These are phyloP conservation scores for Lordiphosa stackelbergi DNA, from an alignment of 1,140 invertebrate genomes.

Conservation along the genomic window DNA sequence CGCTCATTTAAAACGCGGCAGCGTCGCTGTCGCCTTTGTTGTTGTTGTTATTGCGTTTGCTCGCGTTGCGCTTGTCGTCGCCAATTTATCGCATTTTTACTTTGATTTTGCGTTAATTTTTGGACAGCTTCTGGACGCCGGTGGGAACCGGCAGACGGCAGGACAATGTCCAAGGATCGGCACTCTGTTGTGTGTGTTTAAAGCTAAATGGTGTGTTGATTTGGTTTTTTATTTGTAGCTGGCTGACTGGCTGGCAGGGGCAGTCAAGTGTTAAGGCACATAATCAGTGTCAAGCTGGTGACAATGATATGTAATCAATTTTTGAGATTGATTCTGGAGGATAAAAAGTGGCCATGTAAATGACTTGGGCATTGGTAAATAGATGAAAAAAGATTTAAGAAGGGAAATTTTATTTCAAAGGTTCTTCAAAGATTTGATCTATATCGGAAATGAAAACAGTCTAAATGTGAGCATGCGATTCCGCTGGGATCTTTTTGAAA, in stretches of 20 bases:
- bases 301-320: constrained; percentile 54
- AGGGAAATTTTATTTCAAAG: no score
- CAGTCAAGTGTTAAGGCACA: constrained; percentile 64
- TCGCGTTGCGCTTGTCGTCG: constrained; percentile 64
- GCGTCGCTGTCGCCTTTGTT: constrained; percentile 22
- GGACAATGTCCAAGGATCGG: not conserved
- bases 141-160: constrained; percentile 1
- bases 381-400: no score
- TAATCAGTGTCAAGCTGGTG: constrained; percentile 61
- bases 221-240: constrained; percentile 34
- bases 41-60: constrained; percentile 41
- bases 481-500: no score
- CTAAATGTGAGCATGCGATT: no score
- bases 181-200: constrained; percentile 42
- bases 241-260: constrained; percentile 13
- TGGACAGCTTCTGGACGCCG: constrained; percentile 37
- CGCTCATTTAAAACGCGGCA: constrained; percentile 68
- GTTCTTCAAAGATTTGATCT: no score
- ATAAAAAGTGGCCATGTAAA: constrained; percentile 1
- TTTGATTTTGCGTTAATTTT: constrained; percentile 75
- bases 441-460: no score
- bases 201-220: constrained; percentile 62
- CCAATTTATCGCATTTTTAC: constrained; percentile 75
- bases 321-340: constrained; percentile 22
- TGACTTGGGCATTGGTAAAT: not conserved